Evolutionary conservation across 2,797 vertebrate genomes (phyloP), one percentile per base, ranked within the genome.

Genomic region (Pseudochaenichthys georgianus): DNA sequence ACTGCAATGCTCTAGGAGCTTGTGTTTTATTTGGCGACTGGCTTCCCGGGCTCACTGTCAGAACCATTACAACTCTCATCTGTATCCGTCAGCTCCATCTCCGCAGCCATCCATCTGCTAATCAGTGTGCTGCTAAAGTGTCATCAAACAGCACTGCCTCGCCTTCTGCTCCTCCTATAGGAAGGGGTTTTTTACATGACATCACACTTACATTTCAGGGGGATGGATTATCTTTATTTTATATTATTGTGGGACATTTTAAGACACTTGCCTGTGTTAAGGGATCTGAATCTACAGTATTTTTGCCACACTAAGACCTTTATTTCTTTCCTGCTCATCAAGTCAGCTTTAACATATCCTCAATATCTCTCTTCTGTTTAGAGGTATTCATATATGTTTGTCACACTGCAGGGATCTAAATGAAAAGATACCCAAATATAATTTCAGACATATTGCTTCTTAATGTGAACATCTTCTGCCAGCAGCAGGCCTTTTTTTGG

Each of bases 1-100:
- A 53, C 4, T 23, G 48, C 34, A 55, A 21, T 21, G 34, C 41
- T 13, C 12, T 3, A 12, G 55, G 58, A 71, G 38, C 58, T 16
- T 58, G 46, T 64, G 43, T 67, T 28, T 62, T 69, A 47, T 48
- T 62, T 70, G 34, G 21, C 52, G 76, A 10, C 53, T 63, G 73
- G 43, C 42, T 53, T 75, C 45, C 59, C 6, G 13, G 11, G 9
- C 59, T 52, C 61, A 75, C 58, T 73, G 88, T 87, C 85, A 82
- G 17, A 86, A 57, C 77, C 83, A 73, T 91, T 88, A 62, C 61
- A 62, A 28, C 55, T 68, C 87, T 83, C 88, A 90, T 92, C 85
- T 82, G 82, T 90, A 82, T 89, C 89, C 65, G 82, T 91, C 88
- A 72, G 60, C 86, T 66, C 77, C 75, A 71, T 84, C 81, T 80